These are phyloP conservation scores for Chrysemys picta DNA, from an alignment of 2,113 vertebrate species.

Conservation along the genomic window DNA sequence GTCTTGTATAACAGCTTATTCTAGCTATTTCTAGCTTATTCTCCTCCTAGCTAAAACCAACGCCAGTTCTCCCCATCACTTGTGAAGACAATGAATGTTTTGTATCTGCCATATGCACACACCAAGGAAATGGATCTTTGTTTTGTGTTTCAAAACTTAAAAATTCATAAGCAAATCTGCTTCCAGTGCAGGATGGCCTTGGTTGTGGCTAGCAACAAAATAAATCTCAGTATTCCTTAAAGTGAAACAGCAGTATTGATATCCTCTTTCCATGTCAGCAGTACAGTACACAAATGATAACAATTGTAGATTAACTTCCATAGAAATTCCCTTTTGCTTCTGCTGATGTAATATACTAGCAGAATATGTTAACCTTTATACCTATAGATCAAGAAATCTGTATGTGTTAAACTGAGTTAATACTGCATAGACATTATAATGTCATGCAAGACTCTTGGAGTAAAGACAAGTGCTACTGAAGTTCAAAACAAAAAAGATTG, in stretches of 20 bases:
- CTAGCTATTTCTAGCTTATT: background rate
- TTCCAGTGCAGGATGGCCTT: background rate
- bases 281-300: background rate
- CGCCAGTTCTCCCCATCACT: background rate
- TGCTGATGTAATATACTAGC: background rate
- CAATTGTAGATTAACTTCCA: background rate
- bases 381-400: background rate
- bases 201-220: background rate
- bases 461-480: background rate
- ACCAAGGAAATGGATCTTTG: background rate
- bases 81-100: background rate
- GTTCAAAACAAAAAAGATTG: background rate
- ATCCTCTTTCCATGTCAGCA: background rate
- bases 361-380: background rate
- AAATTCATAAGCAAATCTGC: background rate
- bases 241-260: background rate
- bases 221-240: background rate
- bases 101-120: background rate
- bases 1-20: background rate
- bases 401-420: background rate
- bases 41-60: background rate
- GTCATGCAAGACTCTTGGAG: background rate
- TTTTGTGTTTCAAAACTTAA: background rate
- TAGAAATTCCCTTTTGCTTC: background rate
- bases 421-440: background rate